Conservation (phyloP, 2,113 vertebrate species). For the Ptychochromis oligacanthus region DNA sequence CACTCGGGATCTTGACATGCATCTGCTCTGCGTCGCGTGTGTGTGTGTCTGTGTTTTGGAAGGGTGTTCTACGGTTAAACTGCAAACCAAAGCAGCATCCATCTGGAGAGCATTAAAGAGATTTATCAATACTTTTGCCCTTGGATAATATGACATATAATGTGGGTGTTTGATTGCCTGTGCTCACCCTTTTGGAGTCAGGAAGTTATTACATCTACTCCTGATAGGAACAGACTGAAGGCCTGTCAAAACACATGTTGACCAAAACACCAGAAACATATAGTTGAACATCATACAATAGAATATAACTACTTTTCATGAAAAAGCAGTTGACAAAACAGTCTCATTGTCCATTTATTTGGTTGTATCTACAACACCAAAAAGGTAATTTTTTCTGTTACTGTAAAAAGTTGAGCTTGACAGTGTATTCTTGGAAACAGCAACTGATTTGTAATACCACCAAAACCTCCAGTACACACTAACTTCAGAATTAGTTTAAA, state of each 20-base stretch:
- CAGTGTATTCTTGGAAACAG: neutral
- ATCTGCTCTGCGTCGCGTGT: neutral
- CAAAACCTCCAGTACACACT: neutral
- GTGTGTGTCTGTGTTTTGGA: conserved; percentile 77
- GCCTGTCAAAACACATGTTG: neutral
- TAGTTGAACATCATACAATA: neutral
- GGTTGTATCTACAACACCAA: neutral
- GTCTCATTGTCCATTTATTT: neutral
- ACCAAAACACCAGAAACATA: neutral
- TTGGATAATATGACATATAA: conserved; percentile 86
- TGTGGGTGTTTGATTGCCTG: conserved; percentile 69
- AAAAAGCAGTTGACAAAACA: neutral
- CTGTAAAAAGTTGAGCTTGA: neutral
- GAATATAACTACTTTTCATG: neutral
- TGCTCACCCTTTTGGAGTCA: neutral
- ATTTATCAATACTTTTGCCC: conserved; percentile 91
- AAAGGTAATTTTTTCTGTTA: neutral
- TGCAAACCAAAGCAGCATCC: conserved; percentile 87
- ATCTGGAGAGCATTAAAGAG: conserved; percentile 94
- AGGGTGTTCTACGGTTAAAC: conserved; percentile 94
- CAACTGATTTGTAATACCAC: neutral
- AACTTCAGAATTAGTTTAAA: neutral
- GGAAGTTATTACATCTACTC: neutral
- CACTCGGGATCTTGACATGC: neutral
- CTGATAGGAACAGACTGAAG: conserved; percentile 16